These are phyloP conservation scores for Sinosuthora webbiana DNA, from an alignment of 2,113 vertebrate genomes.

Conservation along the genomic window DNA sequence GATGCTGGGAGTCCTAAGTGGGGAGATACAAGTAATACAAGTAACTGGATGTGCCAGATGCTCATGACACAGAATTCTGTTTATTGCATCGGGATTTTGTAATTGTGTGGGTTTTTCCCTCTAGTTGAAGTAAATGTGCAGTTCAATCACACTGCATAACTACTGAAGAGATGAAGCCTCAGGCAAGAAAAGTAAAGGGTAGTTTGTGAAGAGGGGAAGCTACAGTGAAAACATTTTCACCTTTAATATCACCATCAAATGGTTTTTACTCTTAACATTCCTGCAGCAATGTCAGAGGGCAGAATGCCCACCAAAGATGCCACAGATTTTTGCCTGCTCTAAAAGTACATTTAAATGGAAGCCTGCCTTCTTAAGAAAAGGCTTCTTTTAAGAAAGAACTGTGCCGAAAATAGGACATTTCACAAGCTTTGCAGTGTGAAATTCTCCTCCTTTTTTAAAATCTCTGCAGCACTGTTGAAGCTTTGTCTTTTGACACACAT, in stretches of 20 bases:
- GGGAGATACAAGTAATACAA: not conserved
- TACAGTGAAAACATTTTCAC: not conserved
- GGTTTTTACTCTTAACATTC: not conserved
- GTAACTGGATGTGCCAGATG: not conserved
- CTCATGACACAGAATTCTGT: not conserved
- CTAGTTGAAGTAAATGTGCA: not conserved
- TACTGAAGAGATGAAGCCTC: constrained; percentile 7
- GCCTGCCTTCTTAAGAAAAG: not conserved
- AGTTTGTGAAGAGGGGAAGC: not conserved
- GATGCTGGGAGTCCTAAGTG: not conserved
- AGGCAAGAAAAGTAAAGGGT: not conserved
- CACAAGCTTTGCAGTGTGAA: constrained; percentile 2
- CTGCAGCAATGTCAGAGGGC: not conserved
- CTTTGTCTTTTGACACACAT: not conserved
- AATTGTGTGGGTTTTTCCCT: not conserved
- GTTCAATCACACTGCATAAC: not conserved
- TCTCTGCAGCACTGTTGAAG: not conserved
- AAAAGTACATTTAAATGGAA: not conserved
- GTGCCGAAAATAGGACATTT: not conserved
- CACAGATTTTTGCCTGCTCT: not conserved
- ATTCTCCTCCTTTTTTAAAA: constrained; percentile 6
- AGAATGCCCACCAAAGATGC: not conserved
- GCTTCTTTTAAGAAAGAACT: not conserved
- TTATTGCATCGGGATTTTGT: not conserved
- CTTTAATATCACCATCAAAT: constrained; percentile 10